Evolutionary conservation across 2,797 vertebrate species (phyloP).

Genomic region (Poecilia velifera): DNA sequence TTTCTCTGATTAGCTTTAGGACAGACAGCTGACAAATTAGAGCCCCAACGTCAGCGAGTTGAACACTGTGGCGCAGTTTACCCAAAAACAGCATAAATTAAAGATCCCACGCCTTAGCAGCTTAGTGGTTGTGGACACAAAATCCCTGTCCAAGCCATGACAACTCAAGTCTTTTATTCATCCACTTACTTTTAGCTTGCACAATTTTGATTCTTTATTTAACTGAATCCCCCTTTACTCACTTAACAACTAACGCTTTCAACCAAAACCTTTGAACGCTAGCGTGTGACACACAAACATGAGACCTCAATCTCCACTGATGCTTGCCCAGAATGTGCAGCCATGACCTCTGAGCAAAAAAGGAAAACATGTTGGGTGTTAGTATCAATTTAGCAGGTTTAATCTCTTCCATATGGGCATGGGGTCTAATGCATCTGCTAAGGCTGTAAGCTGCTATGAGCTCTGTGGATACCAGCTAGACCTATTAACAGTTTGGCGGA

Average conservation of each 20-base stretch:
- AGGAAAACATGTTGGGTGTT: conserved; percentile 38
- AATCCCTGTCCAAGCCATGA: not conserved
- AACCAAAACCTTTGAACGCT: not conserved
- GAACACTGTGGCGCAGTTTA: not conserved
- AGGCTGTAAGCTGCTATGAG: conserved; percentile 73
- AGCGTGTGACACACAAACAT: not conserved
- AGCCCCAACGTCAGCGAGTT: not conserved
- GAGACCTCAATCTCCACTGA: not conserved
- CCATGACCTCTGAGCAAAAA: conserved; percentile 16
- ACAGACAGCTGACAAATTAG: not conserved
- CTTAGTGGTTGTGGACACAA: not conserved
- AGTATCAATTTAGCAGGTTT: conserved; percentile 64
- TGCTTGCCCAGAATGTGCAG: conserved; percentile 23
- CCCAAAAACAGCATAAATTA: not conserved
- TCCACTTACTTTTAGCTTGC: not conserved
- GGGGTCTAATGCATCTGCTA: conserved; percentile 72
- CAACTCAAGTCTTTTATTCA: not conserved
- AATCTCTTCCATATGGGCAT: conserved; percentile 77
- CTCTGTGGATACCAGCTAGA: conserved; percentile 59
- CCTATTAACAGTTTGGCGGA: conserved; percentile 63
- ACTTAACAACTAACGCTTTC: not conserved
- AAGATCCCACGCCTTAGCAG: not conserved
- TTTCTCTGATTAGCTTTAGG: not conserved
- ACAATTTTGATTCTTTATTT: not conserved
- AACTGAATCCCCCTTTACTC: not conserved